phyloP scores from a whole-genome alignment of 2,888 invertebrate species.

The Tetragonisca angustula region DNA sequence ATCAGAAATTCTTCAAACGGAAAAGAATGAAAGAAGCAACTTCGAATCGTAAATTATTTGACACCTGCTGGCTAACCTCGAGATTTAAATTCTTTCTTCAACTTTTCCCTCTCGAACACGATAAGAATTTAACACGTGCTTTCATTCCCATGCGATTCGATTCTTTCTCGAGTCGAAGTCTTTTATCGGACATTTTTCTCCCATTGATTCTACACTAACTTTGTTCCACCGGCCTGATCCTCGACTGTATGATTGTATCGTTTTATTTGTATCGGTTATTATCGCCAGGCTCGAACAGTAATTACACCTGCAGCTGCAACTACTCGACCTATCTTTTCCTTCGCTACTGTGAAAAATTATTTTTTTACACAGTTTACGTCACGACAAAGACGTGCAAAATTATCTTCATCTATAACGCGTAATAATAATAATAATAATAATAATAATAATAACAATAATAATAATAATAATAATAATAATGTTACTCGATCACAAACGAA shows the following conservation, averaged over 20 bases:
- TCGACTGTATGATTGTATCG: not conserved
- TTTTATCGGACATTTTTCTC: too few relatives aligned
- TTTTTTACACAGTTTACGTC: not conserved
- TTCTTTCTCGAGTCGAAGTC: too few relatives aligned
- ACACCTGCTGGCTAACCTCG: not conserved
- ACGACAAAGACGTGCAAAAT: not conserved
- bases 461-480: not conserved
- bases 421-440: not conserved
- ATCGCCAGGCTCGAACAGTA: not conserved
- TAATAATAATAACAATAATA: not conserved
- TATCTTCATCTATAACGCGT: not conserved
- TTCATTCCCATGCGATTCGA: too few relatives aligned
- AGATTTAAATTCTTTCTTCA: not conserved
- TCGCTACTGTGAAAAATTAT: not conserved
- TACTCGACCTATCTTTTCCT: not conserved
- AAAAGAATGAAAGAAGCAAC: not conserved
- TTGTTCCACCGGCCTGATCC: too few relatives aligned
- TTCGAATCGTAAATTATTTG: not conserved
- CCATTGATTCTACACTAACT: too few relatives aligned
- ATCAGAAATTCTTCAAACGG: too few relatives aligned
- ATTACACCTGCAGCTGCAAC: not conserved
- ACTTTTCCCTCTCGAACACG: not conserved
- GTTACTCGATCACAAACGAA: not conserved
- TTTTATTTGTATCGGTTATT: not conserved
- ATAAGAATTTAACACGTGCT: too few relatives aligned